phyloP scores from a whole-genome alignment of 2,797 vertebrate genomes.

The Serranus cabrilla region DNA sequence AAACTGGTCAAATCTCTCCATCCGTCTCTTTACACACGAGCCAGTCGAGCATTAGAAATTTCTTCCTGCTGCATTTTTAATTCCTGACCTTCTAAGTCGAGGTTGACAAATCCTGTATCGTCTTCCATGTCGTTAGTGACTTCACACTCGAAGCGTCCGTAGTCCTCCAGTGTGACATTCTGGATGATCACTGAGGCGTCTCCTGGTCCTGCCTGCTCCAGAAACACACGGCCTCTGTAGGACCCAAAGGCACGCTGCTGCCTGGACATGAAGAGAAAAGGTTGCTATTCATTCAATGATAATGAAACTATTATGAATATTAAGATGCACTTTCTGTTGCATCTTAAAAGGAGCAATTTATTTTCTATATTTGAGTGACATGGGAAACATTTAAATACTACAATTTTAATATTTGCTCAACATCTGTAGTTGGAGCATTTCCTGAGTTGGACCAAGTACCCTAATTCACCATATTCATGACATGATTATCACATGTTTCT shows the following conservation, averaged over 20 bases:
- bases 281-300: not conserved
- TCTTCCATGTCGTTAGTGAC: constrained; percentile 97
- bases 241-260: constrained; percentile 90
- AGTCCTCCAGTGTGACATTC: constrained; percentile 95
- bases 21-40: too few species aligned
- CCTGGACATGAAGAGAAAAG: constrained; percentile 45
- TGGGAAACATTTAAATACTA: not conserved
- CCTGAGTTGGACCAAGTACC: too few species aligned
- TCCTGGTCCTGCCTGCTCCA: constrained; percentile 88
- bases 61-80: not conserved
- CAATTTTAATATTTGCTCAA: not conserved
- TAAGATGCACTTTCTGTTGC: not conserved
- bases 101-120: constrained; percentile 93
- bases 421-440: too few species aligned
- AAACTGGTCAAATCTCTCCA: not conserved
- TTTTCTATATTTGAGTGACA: not conserved
- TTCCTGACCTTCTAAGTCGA: constrained; percentile 93
- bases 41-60: not conserved
- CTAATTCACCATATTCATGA: too few species aligned
- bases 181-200: constrained; percentile 95
- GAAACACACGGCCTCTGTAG: constrained; percentile 89
- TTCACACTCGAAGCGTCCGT: constrained; percentile 96
- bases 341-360: not conserved
- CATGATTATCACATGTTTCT: too few species aligned
- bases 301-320: too few species aligned